Percentiles rank a stretch among this genome's conserved stretches.
These are phyloP conservation scores for Pelusios castaneus DNA, from an alignment of 2,113 vertebrate species.

Conservation along the genomic window DNA sequence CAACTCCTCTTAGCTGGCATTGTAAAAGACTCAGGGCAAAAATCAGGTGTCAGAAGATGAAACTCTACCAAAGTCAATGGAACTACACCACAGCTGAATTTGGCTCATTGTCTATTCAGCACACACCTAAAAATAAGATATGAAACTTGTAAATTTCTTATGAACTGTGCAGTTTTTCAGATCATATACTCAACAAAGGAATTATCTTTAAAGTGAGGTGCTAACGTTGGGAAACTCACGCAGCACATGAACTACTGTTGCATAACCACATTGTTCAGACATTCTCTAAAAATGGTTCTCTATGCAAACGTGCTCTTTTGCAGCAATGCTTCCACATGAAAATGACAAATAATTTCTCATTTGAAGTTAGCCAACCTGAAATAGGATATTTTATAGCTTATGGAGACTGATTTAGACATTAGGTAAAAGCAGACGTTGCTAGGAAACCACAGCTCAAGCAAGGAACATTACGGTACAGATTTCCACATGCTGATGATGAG, in stretches of 20 bases:
- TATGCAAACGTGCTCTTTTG: not conserved
- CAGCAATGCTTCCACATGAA: not conserved
- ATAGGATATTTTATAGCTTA: conserved; percentile 40
- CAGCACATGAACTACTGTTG: not conserved
- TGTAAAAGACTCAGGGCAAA: not conserved
- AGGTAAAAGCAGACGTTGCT: conserved; percentile 64
- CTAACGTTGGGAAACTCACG: not conserved
- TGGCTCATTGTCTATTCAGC: not conserved
- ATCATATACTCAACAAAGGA: not conserved
- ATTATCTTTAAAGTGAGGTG: not conserved
- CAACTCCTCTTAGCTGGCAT: not conserved
- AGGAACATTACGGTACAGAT: conserved; percentile 52
- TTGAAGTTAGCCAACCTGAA: conserved; percentile 24
- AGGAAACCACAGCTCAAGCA: conserved; percentile 71
- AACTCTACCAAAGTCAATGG: not conserved
- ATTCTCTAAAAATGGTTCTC: not conserved
- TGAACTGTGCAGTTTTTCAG: accelerated
- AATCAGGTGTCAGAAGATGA: not conserved
- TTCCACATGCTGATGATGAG: conserved; percentile 54
- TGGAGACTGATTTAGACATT: conserved; percentile 56
- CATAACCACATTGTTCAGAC: not conserved
- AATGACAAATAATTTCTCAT: conserved; percentile 30
- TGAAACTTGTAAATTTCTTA: not conserved
- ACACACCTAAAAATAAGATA: not conserved
- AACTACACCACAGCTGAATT: accelerated